Evolutionary conservation across 2,113 vertebrate genomes (phyloP).

Genomic region (Catagonus wagneri): DNA sequence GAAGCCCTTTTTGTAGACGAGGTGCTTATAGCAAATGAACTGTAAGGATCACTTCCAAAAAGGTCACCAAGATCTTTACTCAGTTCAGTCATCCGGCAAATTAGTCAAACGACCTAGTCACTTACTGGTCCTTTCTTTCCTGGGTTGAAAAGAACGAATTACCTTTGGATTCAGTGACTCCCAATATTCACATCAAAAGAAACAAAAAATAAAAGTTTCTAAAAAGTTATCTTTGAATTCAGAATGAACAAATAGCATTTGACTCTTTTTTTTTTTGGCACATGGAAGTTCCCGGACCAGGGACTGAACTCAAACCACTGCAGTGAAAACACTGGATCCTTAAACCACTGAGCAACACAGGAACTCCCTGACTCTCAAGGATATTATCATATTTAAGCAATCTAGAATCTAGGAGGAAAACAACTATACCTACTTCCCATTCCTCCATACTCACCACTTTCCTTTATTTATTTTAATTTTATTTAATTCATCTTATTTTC

Average conservation of each 20-base stretch:
- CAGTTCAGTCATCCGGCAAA: background rate
- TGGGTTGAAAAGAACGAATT: background rate
- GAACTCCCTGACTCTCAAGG: no score
- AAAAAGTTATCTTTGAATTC: conserved; percentile 42
- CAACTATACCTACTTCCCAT: background rate
- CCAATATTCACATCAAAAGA: conserved; percentile 30
- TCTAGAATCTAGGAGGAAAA: conserved; percentile 34
- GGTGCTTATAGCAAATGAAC: background rate
- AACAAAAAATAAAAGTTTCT: background rate
- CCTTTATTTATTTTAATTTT: background rate
- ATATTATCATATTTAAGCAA: background rate
- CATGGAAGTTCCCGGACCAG: no score
- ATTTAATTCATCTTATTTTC: no score
- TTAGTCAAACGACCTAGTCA: background rate
- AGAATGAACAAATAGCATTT: background rate
- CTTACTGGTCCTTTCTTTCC: background rate
- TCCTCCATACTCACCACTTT: background rate
- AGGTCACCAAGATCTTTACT: background rate
- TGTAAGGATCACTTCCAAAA: background rate
- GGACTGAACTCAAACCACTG: no score
- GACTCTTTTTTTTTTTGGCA: background rate
- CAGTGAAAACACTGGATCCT: no score
- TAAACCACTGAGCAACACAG: no score
- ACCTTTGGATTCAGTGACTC: background rate
- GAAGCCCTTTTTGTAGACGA: background rate